Conservation (phyloP, 2,888 invertebrate genomes). For the Nebria salina region DNA sequence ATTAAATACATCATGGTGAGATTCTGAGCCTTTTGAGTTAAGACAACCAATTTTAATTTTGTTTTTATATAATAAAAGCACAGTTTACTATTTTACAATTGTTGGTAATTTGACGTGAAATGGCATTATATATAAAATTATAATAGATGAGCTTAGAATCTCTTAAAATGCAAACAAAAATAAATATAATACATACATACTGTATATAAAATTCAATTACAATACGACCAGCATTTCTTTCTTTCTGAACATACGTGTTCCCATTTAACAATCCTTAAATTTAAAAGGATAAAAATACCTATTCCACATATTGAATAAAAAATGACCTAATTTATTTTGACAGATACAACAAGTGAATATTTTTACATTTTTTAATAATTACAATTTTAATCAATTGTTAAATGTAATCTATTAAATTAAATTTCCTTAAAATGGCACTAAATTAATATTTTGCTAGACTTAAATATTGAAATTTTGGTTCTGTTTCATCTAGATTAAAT, state of each 20-base stretch:
- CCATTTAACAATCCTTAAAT: too few relatives aligned
- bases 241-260: too few relatives aligned
- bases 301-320: neutral
- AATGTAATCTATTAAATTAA: neutral
- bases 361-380: neutral
- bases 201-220: too few relatives aligned
- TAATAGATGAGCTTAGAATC: neutral
- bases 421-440: slow-evolving; percentile 26
- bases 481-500: neutral
- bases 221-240: too few relatives aligned
- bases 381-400: neutral
- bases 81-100: neutral
- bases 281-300: neutral
- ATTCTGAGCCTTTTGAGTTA: neutral
- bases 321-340: neutral
- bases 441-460: slow-evolving; percentile 23
- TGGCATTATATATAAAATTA: too few relatives aligned
- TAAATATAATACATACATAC: too few relatives aligned
- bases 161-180: too few relatives aligned
- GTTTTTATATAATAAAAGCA: too few relatives aligned
- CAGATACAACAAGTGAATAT: neutral
- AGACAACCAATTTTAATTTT: too few relatives aligned
- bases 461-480: neutral
- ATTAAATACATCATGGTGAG: neutral
- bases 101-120: too few relatives aligned